Percentiles rank a stretch among this genome's conserved stretches.
phyloP scores from a whole-genome alignment of 2,888 invertebrate species.

The Nemotelus nigrinus region DNA sequence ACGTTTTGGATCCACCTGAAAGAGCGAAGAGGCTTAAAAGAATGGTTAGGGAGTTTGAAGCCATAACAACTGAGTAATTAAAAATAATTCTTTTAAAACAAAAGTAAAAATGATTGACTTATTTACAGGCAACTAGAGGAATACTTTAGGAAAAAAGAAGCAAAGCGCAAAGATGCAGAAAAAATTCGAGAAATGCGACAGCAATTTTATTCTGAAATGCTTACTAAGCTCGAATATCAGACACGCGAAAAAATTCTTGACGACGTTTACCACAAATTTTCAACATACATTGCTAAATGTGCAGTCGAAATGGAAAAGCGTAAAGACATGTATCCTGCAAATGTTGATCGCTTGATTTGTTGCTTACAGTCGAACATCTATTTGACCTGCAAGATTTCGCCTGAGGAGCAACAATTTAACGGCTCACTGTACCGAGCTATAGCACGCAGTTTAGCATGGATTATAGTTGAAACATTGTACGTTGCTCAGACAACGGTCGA shows the following conservation, averaged over 20 bases:
- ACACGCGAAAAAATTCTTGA: constrained; percentile 15
- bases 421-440: constrained; percentile 17
- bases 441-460: constrained; percentile 2
- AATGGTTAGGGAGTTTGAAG: not conserved
- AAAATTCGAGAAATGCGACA: constrained; percentile 8
- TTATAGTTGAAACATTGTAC: constrained; percentile 18
- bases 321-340: constrained; percentile 16
- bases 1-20: not conserved
- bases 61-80: constrained; percentile 34
- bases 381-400: constrained; percentile 9
- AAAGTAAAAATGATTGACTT: too few species aligned
- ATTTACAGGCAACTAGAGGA: constrained; percentile 16
- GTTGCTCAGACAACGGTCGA: not conserved
- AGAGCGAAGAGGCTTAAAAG: constrained; percentile 13
- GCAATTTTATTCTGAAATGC: constrained; percentile 8
- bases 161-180: constrained; percentile 1
- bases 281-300: constrained; percentile 15
- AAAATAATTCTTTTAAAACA: not conserved
- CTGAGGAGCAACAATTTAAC: constrained; percentile 25
- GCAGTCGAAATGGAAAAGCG: constrained; percentile 6
- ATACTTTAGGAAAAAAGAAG: constrained; percentile 9
- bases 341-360: constrained; percentile 31
- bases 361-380: constrained; percentile 30
- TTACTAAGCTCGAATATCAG: not conserved
- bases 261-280: constrained; percentile 9